Base-by-base conservation (phyloP, 1,140 invertebrate species). In the Eupristina koningsbergeri region DNA sequence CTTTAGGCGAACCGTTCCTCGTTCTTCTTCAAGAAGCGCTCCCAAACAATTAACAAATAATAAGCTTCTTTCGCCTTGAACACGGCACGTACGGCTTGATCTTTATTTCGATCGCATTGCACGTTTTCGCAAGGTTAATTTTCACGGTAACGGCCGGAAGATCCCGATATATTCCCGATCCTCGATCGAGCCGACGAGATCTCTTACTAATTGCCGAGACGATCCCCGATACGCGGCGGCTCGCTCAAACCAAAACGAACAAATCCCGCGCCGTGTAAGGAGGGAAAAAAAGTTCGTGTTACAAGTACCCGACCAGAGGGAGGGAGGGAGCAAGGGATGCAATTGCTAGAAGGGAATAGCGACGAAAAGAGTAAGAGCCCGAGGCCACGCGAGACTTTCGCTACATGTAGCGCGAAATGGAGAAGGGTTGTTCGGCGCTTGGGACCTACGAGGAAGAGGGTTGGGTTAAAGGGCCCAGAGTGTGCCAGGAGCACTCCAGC, bases 191-290 rank as follows among this genome's bases (percentile, higher is more conserved):
- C 74, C 47, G 79, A 78, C 83, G 36, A 82, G 80, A 83, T 83
- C 63, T 69, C 85, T 89, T 89, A 88, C 88, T 90, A 89, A 89
- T 90, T 90, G 87, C 83, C 85, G 64, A 15, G 80, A 79, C 85
- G 86, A 88, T 86, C 84, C 85, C 85, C 80, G 86, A 86, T 85
- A 84, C 75, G 84, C 83, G 82, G 74, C 84, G 84, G 69, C 74
- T 78, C 79, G 82, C 81, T 34, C 26, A 31, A 7, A n/a, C 34
- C 39, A 71, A 71, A 41, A 41, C 19, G 36, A 71, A 71, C 67
- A 71, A 41, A 17, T n/a, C 78, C 29, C 15, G 15, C 36, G 39
- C 50, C 8, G 31, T 36, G 31, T 39, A 77, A 53, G 26, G 47
- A 76, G 74, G 47, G 17, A 76, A 61, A 77, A 58, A 58, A 45